A percentile compares a stretch with the other conserved stretches of the same genome.
Conservation (phyloP, 2,797 vertebrate species). For the Crocidura indochinensis region DNA sequence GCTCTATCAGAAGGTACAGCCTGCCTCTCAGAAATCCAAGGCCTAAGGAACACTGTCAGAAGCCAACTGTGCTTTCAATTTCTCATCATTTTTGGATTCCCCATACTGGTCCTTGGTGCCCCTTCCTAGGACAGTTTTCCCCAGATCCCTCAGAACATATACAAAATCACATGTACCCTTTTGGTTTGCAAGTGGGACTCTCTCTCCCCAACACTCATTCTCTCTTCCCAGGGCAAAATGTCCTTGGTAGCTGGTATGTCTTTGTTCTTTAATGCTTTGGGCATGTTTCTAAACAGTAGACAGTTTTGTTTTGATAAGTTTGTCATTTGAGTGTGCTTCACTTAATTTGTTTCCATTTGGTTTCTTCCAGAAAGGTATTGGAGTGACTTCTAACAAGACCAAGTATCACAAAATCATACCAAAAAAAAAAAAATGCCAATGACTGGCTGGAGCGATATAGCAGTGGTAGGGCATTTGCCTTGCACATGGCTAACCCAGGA, state of each 20-base stretch:
- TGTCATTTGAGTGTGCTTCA: neutral
- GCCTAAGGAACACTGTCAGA: neutral
- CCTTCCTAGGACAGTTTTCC: neutral
- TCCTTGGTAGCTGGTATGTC: neutral
- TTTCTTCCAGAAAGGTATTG: conserved; percentile 7
- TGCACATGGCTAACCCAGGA: no score
- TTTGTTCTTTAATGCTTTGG: conserved; percentile 2
- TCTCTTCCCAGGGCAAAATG: neutral
- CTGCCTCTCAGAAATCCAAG: neutral
- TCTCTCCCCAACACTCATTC: neutral
- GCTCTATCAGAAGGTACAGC: conserved; percentile 54
- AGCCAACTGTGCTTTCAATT: conserved; percentile 8
- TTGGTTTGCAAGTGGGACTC: neutral
- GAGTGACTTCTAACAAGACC: neutral
- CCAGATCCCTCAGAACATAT: neutral
- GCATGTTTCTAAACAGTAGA: neutral
- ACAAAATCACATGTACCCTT: neutral
- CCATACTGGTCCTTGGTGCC: neutral
- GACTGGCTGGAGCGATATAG: no score
- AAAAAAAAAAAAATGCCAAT: no score
- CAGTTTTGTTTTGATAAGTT: conserved; percentile 3
- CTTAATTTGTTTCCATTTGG: conserved; percentile 12
- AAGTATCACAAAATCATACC: neutral
- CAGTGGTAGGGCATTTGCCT: no score
- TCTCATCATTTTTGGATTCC: neutral